A percentile compares a stretch with the other conserved stretches of the same genome.
These are phyloP conservation scores for Leucophenga maculata DNA, from an alignment of 2,888 invertebrate species.

Conservation along the genomic window DNA sequence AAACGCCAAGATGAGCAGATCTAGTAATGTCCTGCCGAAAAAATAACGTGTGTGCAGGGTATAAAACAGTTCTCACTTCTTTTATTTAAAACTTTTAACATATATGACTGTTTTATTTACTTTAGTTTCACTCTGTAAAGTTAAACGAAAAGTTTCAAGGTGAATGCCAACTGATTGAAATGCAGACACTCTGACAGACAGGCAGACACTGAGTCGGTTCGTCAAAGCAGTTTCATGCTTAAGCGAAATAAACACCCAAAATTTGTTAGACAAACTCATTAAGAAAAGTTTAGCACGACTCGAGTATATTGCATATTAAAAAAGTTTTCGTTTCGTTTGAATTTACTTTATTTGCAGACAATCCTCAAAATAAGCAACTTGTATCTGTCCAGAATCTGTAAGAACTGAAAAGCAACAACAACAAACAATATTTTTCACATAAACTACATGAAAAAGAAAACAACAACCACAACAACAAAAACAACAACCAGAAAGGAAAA, in stretches of 20 bases:
- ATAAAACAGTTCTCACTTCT: too few species aligned
- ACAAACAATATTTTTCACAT: conserved; percentile 12
- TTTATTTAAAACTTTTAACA: too few species aligned
- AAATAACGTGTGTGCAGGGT: too few species aligned
- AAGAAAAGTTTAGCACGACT: too few species aligned
- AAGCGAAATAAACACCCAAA: too few species aligned
- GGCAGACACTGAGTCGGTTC: neutral
- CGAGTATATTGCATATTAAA: neutral
- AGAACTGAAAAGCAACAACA: conserved; percentile 37
- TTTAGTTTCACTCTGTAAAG: too few species aligned
- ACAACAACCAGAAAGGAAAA: neutral
- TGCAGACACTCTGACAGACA: neutral
- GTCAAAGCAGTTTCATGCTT: too few species aligned
- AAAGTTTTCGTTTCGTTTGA: conserved; percentile 2
- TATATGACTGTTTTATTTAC: too few species aligned
- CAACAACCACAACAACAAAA: neutral
- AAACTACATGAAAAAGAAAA: conserved; percentile 4
- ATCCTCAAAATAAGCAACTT: conserved; percentile 49
- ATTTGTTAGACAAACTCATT: too few species aligned
- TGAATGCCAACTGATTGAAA: neutral
- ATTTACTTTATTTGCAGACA: conserved; percentile 51
- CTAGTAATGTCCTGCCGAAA: too few species aligned
- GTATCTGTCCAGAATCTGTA: conserved; percentile 50
- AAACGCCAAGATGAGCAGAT: too few species aligned
- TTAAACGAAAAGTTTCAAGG: neutral